Conservation (phyloP, 1,140 invertebrate species). For the Pemphigus obesinymphae region DNA sequence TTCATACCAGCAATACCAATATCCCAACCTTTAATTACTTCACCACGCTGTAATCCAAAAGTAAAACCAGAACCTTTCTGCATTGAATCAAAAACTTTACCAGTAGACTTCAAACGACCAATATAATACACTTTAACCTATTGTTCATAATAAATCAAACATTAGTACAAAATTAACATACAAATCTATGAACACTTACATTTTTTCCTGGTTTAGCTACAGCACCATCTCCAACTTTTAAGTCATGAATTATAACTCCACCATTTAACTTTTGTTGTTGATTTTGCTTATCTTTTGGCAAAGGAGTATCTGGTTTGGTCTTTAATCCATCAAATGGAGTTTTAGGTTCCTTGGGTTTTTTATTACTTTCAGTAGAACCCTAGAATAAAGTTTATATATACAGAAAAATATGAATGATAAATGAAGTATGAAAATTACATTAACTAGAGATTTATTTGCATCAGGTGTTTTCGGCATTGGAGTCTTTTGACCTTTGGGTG, state of each 20-base stretch:
- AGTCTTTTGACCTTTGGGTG: conserved; percentile 15
- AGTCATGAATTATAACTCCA: conserved; percentile 72
- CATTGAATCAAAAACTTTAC: conserved; percentile 73
- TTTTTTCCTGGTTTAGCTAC: conserved; percentile 72
- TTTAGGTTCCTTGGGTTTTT: conserved; percentile 47
- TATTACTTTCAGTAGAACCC: conserved; percentile 19
- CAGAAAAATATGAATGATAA: background rate
- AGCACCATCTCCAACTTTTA: conserved; percentile 68
- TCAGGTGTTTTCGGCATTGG: background rate
- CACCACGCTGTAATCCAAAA: conserved; percentile 74
- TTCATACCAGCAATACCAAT: conserved; percentile 82
- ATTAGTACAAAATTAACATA: background rate
- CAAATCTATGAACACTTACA: conserved; percentile 51
- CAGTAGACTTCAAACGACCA: conserved; percentile 70
- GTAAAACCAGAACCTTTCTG: conserved; percentile 73
- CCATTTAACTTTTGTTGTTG: conserved; percentile 57
- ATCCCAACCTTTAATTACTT: conserved; percentile 92
- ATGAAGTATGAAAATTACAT: background rate
- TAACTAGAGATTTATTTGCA: background rate
- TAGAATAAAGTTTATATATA: background rate
- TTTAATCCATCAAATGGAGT: conserved; percentile 32
- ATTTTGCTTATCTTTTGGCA: conserved; percentile 49
- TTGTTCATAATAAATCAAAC: background rate
- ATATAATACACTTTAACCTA: conserved; percentile 66
- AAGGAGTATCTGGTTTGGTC: conserved; percentile 47